Percentiles rank a stretch among this genome's conserved stretches.
phyloP scores from a whole-genome alignment of 2,888 invertebrate genomes.

The Augiades crinisus region DNA sequence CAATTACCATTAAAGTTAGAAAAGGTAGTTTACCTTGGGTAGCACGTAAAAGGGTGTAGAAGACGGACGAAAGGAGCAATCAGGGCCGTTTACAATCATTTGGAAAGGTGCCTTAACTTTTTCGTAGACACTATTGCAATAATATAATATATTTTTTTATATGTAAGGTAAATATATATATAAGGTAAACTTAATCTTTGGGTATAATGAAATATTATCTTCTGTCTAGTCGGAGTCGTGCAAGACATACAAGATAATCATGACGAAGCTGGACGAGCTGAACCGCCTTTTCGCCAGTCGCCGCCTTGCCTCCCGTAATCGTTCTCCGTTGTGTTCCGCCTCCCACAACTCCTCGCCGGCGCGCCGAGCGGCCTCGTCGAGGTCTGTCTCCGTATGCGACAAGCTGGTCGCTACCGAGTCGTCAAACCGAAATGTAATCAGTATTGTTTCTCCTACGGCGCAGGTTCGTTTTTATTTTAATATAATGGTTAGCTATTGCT shows the following conservation, averaged over 20 bases:
- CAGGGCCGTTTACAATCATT: no score
- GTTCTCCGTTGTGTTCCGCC: constrained; percentile 21
- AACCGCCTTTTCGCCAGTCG: constrained; percentile 47
- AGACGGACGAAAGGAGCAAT: no score
- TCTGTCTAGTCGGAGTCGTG: constrained; percentile 58
- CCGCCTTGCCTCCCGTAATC: constrained; percentile 27
- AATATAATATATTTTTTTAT: no score
- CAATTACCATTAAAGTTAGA: no score
- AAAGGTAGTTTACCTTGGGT: no score
- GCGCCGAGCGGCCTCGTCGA: constrained; percentile 26
- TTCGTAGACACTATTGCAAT: no score
- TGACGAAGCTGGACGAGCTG: constrained; percentile 65
- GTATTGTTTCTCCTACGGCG: constrained; percentile 16
- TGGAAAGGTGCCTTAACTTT: no score
- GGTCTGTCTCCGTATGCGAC: constrained; percentile 54
- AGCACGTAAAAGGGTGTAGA: no score
- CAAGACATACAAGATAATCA: constrained; percentile 71
- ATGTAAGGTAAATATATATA: no score
- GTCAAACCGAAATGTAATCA: constrained; percentile 17
- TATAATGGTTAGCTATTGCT: no score
- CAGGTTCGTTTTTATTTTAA: constrained; percentile 14
- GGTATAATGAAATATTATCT: no score
- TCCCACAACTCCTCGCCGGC: constrained; percentile 31
- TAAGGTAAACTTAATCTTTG: no score
- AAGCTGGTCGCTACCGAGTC: constrained; percentile 56